These are phyloP conservation scores for Cavia aperea DNA, from an alignment of 2,113 vertebrate species.

Conservation along the genomic window DNA sequence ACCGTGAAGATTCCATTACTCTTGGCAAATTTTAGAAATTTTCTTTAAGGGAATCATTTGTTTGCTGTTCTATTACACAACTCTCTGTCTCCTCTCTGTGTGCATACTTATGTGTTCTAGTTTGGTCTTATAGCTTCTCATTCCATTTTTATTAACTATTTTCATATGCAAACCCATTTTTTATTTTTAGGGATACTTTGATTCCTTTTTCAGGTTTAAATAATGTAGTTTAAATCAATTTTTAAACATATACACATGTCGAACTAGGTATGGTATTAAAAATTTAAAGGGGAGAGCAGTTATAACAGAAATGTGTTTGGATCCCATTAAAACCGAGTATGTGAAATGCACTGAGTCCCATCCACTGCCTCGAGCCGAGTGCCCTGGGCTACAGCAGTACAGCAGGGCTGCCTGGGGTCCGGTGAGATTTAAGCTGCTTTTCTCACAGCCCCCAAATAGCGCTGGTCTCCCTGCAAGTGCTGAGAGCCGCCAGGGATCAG, in stretches of 20 bases:
- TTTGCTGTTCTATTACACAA: neutral
- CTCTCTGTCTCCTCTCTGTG: neutral
- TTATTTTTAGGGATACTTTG: neutral
- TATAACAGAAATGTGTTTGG: neutral
- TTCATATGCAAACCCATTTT: slow-evolving; percentile 15
- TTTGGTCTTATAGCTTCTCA: neutral
- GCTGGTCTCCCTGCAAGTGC: neutral
- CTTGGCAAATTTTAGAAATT: neutral
- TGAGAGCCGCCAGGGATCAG: no score
- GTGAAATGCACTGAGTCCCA: neutral
- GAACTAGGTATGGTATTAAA: neutral
- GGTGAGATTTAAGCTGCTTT: neutral
- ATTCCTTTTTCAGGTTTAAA: slow-evolving; percentile 26
- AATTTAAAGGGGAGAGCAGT: neutral
- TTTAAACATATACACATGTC: neutral
- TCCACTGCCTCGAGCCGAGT: neutral
- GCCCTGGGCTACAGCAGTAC: neutral
- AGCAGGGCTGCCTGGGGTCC: neutral
- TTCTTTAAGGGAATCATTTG: slow-evolving; percentile 36
- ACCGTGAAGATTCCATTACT: neutral
- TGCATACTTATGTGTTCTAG: neutral
- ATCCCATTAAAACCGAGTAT: neutral
- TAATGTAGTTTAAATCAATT: slow-evolving; percentile 12
- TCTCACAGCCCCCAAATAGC: neutral
- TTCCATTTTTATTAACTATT: slow-evolving; percentile 38